Evolutionary conservation across 2,113 vertebrate genomes (phyloP), one percentile per base, ranked within the genome.

Genomic region (Drymodes brunneopygia): DNA sequence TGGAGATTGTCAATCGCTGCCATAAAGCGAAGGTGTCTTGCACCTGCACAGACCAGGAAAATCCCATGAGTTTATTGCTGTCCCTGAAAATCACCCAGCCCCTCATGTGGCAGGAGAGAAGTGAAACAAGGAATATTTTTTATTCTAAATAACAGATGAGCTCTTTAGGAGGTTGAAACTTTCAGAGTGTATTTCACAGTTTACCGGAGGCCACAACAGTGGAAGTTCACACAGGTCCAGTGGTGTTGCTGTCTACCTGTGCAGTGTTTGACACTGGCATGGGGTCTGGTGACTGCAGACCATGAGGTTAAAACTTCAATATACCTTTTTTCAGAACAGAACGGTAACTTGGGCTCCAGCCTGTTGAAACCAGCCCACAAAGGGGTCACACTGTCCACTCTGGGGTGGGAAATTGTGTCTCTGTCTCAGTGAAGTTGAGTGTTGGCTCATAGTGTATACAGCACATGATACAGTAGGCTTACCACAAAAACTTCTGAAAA

Each of bases 321-420:
- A 31, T 16, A 23, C 7, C 6, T n/a, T 57, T 88, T 79, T 38
- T 53, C 17, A 81, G 24, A 69, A 61, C 16, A 87, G 6, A 82
- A 11, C 6, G 48, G 22, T 27, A 36, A 28, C 21, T 25, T 56
- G 48, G 85, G 12, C 40, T 87, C 91, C 38, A 62, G 10, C 10
- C 19, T 4, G 2, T 31, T 73, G 33, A 90, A 82, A 67, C 4
- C 7, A 87, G 40, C n/a, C 12, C 44, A 64, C 11, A 7, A 64
- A 70, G 20, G 64, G 15, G 4, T 40, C 0, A 0, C 31, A 14
- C 14, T 66, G 2, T n/a, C 58, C 2, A 1, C 27, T 87, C 17
- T 42, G 20, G 9, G 57, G 11, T 24, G 5, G 24, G 25, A 91
- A 71, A 71, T 5, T 38, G 3, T 42, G 38, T 27, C 31, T 18